Conservation (phyloP, 2,888 invertebrate genomes). For the Andrena hattorfiana region DNA sequence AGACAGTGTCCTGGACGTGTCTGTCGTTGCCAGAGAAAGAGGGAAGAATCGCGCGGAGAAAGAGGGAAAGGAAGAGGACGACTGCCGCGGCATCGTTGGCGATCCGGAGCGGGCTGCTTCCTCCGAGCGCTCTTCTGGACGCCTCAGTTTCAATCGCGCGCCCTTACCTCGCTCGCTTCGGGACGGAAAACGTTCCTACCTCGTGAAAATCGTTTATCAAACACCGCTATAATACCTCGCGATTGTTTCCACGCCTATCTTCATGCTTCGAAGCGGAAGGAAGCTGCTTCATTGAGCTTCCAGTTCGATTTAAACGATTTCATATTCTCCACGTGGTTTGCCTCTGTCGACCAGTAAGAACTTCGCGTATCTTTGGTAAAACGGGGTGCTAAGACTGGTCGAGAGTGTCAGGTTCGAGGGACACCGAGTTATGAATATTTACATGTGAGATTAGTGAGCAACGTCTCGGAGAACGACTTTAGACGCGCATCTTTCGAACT, state of each 20-base stretch:
- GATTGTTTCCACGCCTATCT: too few species aligned
- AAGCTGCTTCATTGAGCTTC: background rate
- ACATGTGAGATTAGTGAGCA: background rate
- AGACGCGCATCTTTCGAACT: background rate
- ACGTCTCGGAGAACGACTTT: background rate
- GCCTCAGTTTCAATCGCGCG: slow-evolving; percentile 79
- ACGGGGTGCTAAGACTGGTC: background rate
- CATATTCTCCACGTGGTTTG: background rate
- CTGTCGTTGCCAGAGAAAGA: slow-evolving; percentile 21
- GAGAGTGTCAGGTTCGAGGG: background rate
- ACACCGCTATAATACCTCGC: background rate
- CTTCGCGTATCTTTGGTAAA: background rate
- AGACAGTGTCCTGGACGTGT: slow-evolving; percentile 18
- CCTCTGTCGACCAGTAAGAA: background rate
- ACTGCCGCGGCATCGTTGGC: slow-evolving; percentile 58
- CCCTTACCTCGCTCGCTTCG: slow-evolving; percentile 57
- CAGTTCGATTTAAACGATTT: background rate
- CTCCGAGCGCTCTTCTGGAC: slow-evolving; percentile 53
- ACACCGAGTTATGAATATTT: background rate
- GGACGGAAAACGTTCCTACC: slow-evolving; percentile 1
- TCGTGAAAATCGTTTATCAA: background rate
- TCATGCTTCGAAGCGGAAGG: background rate
- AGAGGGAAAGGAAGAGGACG: slow-evolving; percentile 38
- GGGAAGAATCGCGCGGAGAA: slow-evolving; percentile 11
- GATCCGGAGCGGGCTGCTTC: slow-evolving; percentile 54